Evolutionary conservation across 1,140 invertebrate species (phyloP).

Genomic region (Eulimnadia texana): DNA sequence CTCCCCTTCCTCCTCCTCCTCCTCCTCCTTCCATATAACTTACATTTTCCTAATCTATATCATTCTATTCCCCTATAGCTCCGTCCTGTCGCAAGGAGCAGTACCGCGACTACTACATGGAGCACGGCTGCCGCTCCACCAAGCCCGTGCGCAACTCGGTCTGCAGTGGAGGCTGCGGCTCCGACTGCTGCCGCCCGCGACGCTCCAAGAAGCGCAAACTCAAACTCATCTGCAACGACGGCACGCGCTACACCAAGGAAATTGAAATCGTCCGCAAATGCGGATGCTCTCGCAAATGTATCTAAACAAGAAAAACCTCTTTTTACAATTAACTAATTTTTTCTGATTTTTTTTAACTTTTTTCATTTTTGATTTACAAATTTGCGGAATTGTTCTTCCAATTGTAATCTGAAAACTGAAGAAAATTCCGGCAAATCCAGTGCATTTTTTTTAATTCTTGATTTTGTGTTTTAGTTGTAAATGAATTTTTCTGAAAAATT

Average conservation of each 20-base stretch:
- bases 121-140: constrained; percentile 72
- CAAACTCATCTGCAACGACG: constrained; percentile 79
- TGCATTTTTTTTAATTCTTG: neutral
- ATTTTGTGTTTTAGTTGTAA: neutral
- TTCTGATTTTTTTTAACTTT: neutral
- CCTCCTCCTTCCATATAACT: neutral
- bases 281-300: constrained; percentile 29
- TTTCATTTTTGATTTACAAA: too few species aligned
- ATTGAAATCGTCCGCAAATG: constrained; percentile 91
- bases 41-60: neutral
- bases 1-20: too few species aligned
- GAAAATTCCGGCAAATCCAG: neutral
- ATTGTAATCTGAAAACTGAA: too few species aligned
- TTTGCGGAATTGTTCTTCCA: too few species aligned
- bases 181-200: constrained; percentile 69
- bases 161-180: constrained; percentile 55
- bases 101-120: constrained; percentile 72
- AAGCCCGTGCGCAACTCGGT: constrained; percentile 77
- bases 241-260: constrained; percentile 83
- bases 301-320: neutral
- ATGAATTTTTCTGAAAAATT: neutral
- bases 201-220: constrained; percentile 86
- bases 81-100: constrained; percentile 77
- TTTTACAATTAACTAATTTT: neutral
- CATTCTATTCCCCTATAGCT: constrained; percentile 29